These are phyloP conservation scores for Pogonomyrmex barbatus DNA, from an alignment of 1,140 invertebrate genomes.

Conservation along the genomic window DNA sequence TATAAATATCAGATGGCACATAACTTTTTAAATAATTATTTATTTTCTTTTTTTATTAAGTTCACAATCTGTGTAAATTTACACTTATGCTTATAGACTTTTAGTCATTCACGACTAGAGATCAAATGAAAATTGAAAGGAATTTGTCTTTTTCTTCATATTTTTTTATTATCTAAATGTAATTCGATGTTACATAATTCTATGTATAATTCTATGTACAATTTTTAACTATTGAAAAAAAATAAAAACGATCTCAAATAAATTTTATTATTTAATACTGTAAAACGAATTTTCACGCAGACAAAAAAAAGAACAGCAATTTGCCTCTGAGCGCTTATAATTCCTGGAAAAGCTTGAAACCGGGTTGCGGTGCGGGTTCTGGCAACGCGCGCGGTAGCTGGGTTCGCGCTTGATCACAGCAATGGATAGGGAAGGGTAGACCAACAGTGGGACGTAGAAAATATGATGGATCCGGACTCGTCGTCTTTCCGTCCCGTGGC, in stretches of 20 bases:
- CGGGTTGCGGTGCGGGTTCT: constrained; percentile 1
- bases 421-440: constrained; percentile 63
- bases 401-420: constrained; percentile 48
- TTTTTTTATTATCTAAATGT: background rate
- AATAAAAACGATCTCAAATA: background rate
- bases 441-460: constrained; percentile 72
- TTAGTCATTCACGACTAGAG: too few relatives aligned
- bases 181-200: background rate
- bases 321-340: background rate
- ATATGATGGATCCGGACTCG: constrained; percentile 82
- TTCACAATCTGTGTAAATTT: background rate
- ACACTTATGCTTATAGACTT: background rate
- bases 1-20: background rate
- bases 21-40: constrained; percentile 18
- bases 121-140: background rate
- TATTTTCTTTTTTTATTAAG: background rate
- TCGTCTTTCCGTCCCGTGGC: constrained; percentile 83
- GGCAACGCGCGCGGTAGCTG: constrained; percentile 20
- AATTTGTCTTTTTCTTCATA: background rate
- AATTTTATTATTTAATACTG: background rate
- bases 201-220: background rate
- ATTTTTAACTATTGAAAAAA: background rate
- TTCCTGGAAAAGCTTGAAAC: constrained; percentile 40
- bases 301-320: background rate
- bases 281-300: background rate